Evolutionary conservation across 1,140 invertebrate species (phyloP).

Genomic region (Conus ventricosus): DNA sequence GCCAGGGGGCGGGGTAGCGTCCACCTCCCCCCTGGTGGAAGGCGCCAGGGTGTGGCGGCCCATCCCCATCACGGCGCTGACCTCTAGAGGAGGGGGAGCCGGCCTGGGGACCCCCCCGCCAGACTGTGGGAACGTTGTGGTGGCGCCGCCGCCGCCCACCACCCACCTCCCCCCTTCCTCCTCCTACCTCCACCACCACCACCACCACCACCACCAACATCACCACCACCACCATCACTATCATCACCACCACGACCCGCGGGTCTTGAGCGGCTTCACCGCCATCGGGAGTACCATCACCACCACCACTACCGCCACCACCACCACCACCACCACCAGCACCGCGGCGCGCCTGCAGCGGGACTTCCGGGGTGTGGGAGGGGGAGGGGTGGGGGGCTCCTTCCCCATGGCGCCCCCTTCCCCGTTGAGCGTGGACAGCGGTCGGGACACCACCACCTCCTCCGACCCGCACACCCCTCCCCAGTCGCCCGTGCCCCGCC

Average conservation of each 20-base stretch:
- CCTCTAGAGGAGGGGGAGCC: neutral
- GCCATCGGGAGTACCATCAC: neutral
- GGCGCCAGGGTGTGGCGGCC: conserved; percentile 25
- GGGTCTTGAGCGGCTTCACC: conserved; percentile 8
- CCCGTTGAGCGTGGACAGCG: conserved; percentile 52
- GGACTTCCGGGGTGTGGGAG: conserved; percentile 33
- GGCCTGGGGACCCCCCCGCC: neutral
- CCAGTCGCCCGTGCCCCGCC: conserved; percentile 66
- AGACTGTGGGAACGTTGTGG: neutral
- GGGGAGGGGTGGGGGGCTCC: neutral
- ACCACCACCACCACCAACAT: neutral
- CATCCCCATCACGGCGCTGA: conserved; percentile 22
- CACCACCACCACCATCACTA: neutral
- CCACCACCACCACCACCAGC: neutral
- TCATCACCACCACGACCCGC: neutral
- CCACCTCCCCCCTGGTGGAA: conserved; percentile 26
- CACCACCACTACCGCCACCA: neutral
- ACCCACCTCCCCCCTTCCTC: neutral
- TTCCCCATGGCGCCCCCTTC: conserved; percentile 39
- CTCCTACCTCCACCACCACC: neutral
- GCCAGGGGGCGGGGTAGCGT: neutral
- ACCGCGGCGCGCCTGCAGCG: conserved; percentile 20
- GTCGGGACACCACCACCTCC: conserved; percentile 62
- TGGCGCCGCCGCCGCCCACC: neutral
- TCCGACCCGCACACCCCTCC: conserved; percentile 60